These are phyloP conservation scores for Galemys pyrenaicus DNA, from an alignment of 2,113 vertebrate species.

Conservation along the genomic window DNA sequence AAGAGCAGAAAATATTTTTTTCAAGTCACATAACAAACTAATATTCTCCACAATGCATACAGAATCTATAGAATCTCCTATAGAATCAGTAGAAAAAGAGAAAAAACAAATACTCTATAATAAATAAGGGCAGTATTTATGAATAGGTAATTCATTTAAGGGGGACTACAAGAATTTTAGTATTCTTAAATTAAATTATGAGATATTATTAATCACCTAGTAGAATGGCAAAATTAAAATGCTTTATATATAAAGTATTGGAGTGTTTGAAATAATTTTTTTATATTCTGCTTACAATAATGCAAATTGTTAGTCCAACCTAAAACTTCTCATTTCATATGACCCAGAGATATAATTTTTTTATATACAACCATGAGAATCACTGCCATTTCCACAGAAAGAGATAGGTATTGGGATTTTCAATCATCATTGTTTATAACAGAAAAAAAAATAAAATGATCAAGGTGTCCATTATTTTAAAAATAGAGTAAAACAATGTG, in stretches of 20 bases:
- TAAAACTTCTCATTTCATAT: neutral
- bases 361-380: neutral
- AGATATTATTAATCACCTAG: neutral
- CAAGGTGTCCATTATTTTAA: neutral
- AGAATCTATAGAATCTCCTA: neutral
- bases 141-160: neutral
- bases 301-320: neutral
- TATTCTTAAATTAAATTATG: neutral
- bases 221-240: neutral
- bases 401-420: neutral
- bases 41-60: neutral
- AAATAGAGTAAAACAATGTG: neutral
- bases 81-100: neutral
- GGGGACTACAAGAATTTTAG: neutral
- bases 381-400: neutral
- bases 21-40: neutral
- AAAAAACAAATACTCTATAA: neutral
- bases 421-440: neutral
- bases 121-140: neutral
- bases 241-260: neutral
- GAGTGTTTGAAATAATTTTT: neutral
- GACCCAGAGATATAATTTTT: neutral
- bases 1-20: neutral
- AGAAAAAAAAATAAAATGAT: neutral
- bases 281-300: neutral